Percentiles rank a stretch among this genome's conserved stretches.
Evolutionary conservation across 2,888 invertebrate genomes (phyloP).

Genomic region (Drosophila nr. medialis): DNA sequence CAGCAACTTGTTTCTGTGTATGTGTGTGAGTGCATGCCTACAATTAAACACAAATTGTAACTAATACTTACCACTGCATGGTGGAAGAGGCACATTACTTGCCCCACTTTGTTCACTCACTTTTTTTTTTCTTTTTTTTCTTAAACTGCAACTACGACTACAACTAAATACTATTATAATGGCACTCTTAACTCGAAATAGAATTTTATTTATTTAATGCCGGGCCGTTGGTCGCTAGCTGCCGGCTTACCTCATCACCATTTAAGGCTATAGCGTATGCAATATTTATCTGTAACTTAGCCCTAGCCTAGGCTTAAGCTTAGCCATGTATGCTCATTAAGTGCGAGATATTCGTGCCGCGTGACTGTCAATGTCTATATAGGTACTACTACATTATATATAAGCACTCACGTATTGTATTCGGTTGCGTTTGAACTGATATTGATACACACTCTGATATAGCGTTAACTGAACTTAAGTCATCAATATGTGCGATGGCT

Average conservation of each 20-base stretch:
- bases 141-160: not conserved
- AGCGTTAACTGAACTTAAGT: constrained; percentile 24
- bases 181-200: constrained; percentile 18
- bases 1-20: constrained; percentile 7
- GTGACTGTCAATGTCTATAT: constrained; percentile 39
- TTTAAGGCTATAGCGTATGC: constrained; percentile 82
- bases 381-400: constrained; percentile 22
- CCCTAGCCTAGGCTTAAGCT: constrained; percentile 65
- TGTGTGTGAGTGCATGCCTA: constrained; percentile 53
- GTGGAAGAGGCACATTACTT: constrained; percentile 35
- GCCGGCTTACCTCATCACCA: constrained; percentile 82
- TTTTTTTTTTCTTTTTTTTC: not conserved
- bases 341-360: constrained; percentile 33
- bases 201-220: constrained; percentile 66
- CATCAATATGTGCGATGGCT: constrained; percentile 31
- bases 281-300: constrained; percentile 72
- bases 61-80: constrained; percentile 62
- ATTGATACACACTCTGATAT: constrained; percentile 54
- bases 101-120: constrained; percentile 52
- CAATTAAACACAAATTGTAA: constrained; percentile 79
- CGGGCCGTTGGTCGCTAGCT: constrained; percentile 54
- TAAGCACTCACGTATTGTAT: constrained; percentile 22
- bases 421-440: constrained; percentile 70
- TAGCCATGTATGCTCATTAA: constrained; percentile 64
- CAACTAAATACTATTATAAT: constrained; percentile 18